Evolutionary conservation across 2,888 invertebrate genomes (phyloP), one percentile per base, ranked within the genome.

Genomic region (Tinea semifulvella): DNA sequence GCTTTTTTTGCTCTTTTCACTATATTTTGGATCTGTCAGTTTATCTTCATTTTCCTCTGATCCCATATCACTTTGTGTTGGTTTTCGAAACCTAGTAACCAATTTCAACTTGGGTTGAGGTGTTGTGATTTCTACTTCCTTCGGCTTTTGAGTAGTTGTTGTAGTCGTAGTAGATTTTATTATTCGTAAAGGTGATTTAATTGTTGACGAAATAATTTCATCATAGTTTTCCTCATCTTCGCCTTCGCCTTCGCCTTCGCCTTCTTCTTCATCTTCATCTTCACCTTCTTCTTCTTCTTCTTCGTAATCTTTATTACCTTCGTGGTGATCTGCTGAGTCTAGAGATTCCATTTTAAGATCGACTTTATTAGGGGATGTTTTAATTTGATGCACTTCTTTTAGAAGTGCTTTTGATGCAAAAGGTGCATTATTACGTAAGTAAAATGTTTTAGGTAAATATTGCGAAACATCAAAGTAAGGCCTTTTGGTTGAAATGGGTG

Each of bases 1-100:
- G 10, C 60, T 61, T 51, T 77, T 79, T 42, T 65, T 77, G 53
- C 75, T 73, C 56, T 76, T 79, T 56, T 73, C 79, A 51, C 61
- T 65, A 46, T 68, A 73, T 51, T 68, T 71, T 7, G 74, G 70
- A 2, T 31, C 25, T 18, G 3, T 20, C 39, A 2, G 11, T 11
- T 20, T 48, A 25, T 51, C 47, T 26, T 46, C 49, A 4, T 22
- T 11, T 25, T 54, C 22, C 6, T 53, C 48, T 49, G 26, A 39
- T 44, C 39, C 50, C 22, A 28, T 47, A 40, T 39, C 50, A 43
- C 58, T 52, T 19, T 47, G 53, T 20, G 58, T 52, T 25, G 61
- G 56, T 44, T 63, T 63, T 11, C 66, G 55, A 31, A 79, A 77
- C 50, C 75, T 60, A 11, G 77, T 77, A 4, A 67, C 54, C 40